Evolutionary conservation across 2,113 vertebrate genomes (phyloP), one percentile per base, ranked within the genome.

Genomic region (Bagarius yarrelli): DNA sequence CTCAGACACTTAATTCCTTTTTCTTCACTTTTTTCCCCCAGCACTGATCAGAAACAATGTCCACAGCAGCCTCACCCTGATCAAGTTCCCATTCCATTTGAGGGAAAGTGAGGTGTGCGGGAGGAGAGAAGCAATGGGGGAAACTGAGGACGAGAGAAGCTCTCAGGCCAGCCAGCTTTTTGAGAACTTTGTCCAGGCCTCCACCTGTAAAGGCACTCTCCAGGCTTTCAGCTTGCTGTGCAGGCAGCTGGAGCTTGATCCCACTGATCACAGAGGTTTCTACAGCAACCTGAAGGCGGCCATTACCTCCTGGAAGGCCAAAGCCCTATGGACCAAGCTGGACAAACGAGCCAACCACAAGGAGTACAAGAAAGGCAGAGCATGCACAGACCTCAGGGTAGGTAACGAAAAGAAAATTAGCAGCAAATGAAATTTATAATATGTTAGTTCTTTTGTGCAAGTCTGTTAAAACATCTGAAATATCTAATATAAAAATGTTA

Each of bases 211-310:
- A 90, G 96, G 96, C 71, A 96, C 96, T 15, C 92, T 98, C 53
- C 97, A 98, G 90, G 95, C 98, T 81, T 99, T 98, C 86, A 95
- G 94, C 86, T 95, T 97, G 88, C 95, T 98, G 66, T 97, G 94
- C 61, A 93, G 95, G 34, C 94, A 96, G 85, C 92, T 98, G 89
- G 94, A 96, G 18, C 93, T 99, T 19, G 95, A 98, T 76, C 96
- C 95, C 0, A 88, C 92, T 84, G 95, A 98, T 89, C 90, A 95
- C 78, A 90, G 88, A 80, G 93, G 89, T 88, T 98, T 99, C 88
- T 98, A 97, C 89, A 88, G 87, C 77, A 94, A 91, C 36, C 94
- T 99, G 27, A 98, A 98, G 89, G 94, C 92, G 0, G 95, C 95
- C 2, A 88, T 98, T 88, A 96, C 91, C 83, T 93, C 92, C 0